Conservation (phyloP, 2,797 vertebrate genomes). For the Coregonus ussuriensis region DNA sequence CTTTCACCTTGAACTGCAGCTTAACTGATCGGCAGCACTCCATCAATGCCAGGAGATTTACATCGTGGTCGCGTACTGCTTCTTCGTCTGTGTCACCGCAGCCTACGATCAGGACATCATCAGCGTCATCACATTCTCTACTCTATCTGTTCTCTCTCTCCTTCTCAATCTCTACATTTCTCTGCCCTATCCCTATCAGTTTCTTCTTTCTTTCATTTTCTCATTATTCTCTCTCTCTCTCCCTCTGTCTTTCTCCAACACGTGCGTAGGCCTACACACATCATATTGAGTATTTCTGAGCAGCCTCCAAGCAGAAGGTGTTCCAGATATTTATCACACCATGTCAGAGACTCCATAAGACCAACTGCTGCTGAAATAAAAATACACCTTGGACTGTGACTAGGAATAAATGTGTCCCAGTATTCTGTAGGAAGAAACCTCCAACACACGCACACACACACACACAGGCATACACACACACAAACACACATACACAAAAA, state of each 20-base stretch:
- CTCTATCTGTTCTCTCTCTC: too few species aligned
- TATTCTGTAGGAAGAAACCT: constrained; percentile 45
- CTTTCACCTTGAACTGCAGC: not conserved
- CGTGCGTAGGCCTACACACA: constrained; percentile 34
- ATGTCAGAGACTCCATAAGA: constrained; percentile 41
- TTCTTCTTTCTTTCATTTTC: not conserved
- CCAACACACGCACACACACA: constrained; percentile 31
- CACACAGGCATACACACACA: constrained; percentile 21
- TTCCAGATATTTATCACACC: constrained; percentile 59
- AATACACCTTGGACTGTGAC: constrained; percentile 37
- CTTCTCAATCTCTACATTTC: not conserved
- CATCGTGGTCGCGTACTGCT: not conserved
- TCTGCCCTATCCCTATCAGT: not conserved
- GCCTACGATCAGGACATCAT: not conserved
- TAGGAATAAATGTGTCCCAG: constrained; percentile 53
- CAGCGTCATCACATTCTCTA: not conserved
- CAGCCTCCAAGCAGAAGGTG: constrained; percentile 56
- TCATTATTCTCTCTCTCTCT: constrained; percentile 16
- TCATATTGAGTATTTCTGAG: constrained; percentile 52
- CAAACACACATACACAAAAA: not conserved
- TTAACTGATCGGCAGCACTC: not conserved
- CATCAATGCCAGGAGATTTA: not conserved
- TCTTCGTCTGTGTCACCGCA: not conserved
- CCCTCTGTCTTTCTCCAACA: constrained; percentile 8
- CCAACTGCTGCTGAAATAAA: constrained; percentile 46